Percentiles rank a stretch among this genome's conserved stretches.
These are phyloP conservation scores for Bolinopsis microptera DNA, from an alignment of 37 sponge, comb jelly and placozoan genomes.

Conservation along the genomic window DNA sequence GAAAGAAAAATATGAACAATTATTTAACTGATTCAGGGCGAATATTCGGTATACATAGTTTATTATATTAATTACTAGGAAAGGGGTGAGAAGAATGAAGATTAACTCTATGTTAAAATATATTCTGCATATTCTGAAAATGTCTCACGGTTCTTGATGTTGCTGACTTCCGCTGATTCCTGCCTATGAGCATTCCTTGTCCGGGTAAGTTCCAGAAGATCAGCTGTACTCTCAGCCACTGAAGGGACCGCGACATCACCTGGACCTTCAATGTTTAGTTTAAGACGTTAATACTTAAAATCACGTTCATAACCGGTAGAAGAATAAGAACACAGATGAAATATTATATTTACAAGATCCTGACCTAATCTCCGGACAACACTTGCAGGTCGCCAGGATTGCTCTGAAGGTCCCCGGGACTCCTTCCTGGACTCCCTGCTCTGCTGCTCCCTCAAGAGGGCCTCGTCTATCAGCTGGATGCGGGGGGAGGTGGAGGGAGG, in stretches of 20 bases:
- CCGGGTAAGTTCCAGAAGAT: constrained; percentile 12
- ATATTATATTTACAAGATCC: background rate
- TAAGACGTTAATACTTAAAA: no score
- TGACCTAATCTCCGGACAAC: constrained; percentile 2
- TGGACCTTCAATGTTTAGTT: constrained; percentile 26
- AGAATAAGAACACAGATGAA: no score
- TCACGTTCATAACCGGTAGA: no score
- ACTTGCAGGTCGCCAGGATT: background rate
- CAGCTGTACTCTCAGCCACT: constrained; percentile 31
- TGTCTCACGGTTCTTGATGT: constrained; percentile 47
- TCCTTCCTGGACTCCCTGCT: background rate
- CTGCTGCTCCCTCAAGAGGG: background rate
- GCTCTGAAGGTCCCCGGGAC: no score
- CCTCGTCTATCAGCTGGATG: background rate
- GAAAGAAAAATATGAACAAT: no score
- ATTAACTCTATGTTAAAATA: no score
- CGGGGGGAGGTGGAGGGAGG: constrained; percentile 34
- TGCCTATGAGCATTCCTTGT: background rate
- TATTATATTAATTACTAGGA: no score
- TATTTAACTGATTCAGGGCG: no score
- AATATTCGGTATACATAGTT: no score
- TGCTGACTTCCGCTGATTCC: constrained; percentile 25
- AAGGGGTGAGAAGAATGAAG: no score
- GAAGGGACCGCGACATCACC: constrained; percentile 29
- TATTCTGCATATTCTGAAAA: no score